phyloP scores from a whole-genome alignment of 2,113 vertebrate genomes.

The Oryzias javanicus region DNA sequence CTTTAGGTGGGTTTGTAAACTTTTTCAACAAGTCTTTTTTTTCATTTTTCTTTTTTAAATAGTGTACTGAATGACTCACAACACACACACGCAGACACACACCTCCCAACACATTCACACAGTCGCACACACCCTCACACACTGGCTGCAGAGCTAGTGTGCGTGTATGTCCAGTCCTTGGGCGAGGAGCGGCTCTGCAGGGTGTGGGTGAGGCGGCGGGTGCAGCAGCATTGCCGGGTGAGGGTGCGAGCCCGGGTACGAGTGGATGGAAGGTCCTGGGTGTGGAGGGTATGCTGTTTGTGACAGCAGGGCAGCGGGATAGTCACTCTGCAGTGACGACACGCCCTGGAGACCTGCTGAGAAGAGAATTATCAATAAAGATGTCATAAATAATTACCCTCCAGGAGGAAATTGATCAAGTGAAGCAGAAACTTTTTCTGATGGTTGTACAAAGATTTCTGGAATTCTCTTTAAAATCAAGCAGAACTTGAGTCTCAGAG shows the following conservation, averaged over 20 bases:
- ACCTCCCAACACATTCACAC: constrained; percentile 1
- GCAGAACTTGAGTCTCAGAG: no score
- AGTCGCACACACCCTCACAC: constrained; percentile 1
- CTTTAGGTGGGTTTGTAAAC: constrained; percentile 71
- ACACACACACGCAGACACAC: constrained; percentile 21
- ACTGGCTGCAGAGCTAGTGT: constrained; percentile 69
- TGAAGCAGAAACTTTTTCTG: no score
- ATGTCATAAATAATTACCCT: no score
- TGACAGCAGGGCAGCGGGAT: constrained; percentile 72
- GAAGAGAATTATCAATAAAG: not conserved
- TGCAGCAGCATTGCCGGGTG: constrained; percentile 79
- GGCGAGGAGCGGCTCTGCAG: constrained; percentile 74
- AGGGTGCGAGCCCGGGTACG: constrained; percentile 73
- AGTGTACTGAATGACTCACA: constrained; percentile 47
- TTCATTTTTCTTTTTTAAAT: constrained; percentile 58
- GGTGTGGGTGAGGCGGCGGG: constrained; percentile 76
- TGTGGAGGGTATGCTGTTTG: constrained; percentile 76
- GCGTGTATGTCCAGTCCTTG: constrained; percentile 81
- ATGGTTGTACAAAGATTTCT: no score
- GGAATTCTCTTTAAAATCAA: no score
- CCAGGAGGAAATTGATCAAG: no score
- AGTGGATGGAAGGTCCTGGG: constrained; percentile 73
- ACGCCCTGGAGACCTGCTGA: constrained; percentile 79
- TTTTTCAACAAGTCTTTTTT: constrained; percentile 45
- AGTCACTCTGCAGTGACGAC: constrained; percentile 75